These are phyloP conservation scores for Entelurus aequoreus DNA, from an alignment of 2,113 vertebrate genomes.

Conservation along the genomic window DNA sequence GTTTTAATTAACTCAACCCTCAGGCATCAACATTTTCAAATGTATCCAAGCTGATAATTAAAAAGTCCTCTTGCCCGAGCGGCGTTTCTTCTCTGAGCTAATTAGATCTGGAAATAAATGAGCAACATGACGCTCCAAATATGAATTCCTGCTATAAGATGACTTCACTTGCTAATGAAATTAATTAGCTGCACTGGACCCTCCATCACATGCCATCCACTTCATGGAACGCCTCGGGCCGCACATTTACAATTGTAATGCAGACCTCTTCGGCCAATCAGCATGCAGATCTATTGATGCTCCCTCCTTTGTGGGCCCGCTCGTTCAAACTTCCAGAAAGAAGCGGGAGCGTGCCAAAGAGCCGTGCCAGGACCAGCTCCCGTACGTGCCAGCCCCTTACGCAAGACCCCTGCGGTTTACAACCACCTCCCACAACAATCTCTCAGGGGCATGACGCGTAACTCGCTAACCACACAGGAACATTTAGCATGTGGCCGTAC, in stretches of 20 bases:
- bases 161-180: slow-evolving; percentile 99
- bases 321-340: slow-evolving; percentile 78
- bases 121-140: slow-evolving; percentile 99
- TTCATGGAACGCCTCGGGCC: slow-evolving; percentile 97
- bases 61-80: slow-evolving; percentile 99
- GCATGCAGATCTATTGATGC: slow-evolving; percentile 88
- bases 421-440: too few species aligned
- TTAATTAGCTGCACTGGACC: slow-evolving; percentile 99
- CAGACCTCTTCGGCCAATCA: slow-evolving; percentile 95
- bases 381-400: too few species aligned
- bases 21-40: slow-evolving; percentile 99
- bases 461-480: too few species aligned
- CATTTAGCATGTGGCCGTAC: too few species aligned
- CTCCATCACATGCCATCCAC: slow-evolving; percentile 99
- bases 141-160: slow-evolving; percentile 99
- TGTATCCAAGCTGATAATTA: slow-evolving; percentile 99
- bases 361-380: slow-evolving; percentile 62
- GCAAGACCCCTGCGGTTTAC: too few species aligned
- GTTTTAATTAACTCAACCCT: slow-evolving; percentile 99
- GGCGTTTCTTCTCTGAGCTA: slow-evolving; percentile 99
- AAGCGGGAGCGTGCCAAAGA: slow-evolving; percentile 62
- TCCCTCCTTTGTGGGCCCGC: slow-evolving; percentile 79
- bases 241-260: slow-evolving; percentile 99
- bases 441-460: too few species aligned
- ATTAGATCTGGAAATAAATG: slow-evolving; percentile 99